These are phyloP conservation scores for Chunga burmeisteri DNA, from an alignment of 2,113 vertebrate genomes.

Conservation along the genomic window DNA sequence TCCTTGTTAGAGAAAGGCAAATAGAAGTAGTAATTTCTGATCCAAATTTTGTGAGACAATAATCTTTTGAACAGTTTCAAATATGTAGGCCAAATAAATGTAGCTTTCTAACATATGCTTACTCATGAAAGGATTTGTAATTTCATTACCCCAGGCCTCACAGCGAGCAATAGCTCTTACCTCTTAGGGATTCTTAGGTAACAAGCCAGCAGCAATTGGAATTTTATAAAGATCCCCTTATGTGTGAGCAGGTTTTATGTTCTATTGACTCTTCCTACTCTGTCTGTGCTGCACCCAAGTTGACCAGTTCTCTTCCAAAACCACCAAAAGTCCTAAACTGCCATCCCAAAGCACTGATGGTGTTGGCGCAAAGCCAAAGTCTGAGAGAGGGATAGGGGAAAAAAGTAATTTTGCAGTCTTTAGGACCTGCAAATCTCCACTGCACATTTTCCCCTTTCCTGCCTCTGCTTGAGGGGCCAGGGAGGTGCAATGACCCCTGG, in stretches of 20 bases:
- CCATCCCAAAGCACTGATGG: not conserved
- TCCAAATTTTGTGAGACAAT: conserved; percentile 32
- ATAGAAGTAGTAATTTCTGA: not conserved
- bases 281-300: not conserved
- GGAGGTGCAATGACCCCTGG: not conserved
- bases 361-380: not conserved
- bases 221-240: conserved; percentile 37
- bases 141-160: not conserved
- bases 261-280: not conserved
- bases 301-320: not conserved
- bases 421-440: not conserved
- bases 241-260: conserved; percentile 4
- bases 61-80: conserved; percentile 43
- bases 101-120: conserved; percentile 19
- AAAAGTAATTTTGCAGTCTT: not conserved
- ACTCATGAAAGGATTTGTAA: conserved; percentile 48
- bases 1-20: not conserved
- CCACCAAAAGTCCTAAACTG: not conserved
- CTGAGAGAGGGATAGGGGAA: not conserved
- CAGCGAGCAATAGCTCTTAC: not conserved
- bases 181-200: conserved; percentile 58
- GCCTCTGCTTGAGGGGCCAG: not conserved
- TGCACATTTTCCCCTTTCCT: not conserved
- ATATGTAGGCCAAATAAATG: not conserved
- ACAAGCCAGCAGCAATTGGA: conserved; percentile 22